Conservation (phyloP, 2,113 vertebrate species). For the Crotophaga sulcirostris region DNA sequence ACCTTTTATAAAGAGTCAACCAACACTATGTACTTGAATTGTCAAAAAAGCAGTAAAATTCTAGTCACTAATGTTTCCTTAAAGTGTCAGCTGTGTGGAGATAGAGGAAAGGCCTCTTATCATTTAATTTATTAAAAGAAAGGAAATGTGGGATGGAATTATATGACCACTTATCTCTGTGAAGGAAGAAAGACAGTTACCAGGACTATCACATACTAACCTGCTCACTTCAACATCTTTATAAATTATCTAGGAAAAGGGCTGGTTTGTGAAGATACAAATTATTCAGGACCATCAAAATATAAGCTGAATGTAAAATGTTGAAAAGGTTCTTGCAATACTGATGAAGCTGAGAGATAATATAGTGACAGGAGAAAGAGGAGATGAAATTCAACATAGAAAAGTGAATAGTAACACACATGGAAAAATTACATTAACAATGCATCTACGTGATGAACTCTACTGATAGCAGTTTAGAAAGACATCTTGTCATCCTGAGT, state of each 20-base stretch:
- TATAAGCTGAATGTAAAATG: not conserved
- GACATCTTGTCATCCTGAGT: not conserved
- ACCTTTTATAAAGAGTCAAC: not conserved
- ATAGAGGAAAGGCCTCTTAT: not conserved
- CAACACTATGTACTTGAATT: not conserved
- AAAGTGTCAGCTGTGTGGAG: not conserved
- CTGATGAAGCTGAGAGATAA: not conserved
- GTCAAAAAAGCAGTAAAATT: not conserved
- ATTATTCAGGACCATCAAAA: not conserved
- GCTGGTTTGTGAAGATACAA: not conserved
- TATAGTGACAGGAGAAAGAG: not conserved
- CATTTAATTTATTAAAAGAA: not conserved
- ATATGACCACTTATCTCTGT: not conserved
- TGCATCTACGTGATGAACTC: not conserved
- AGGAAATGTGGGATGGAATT: not conserved
- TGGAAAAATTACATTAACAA: not conserved
- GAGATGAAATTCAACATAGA: not conserved
- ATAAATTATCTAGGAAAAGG: not conserved
- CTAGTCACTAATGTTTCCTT: not conserved
- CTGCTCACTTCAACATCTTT: not conserved
- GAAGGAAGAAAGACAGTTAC: not conserved
- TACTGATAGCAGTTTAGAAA: not conserved
- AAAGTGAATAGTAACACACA: not conserved
- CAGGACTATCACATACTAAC: not conserved
- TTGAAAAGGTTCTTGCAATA: not conserved